phyloP scores from a whole-genome alignment of 2,888 invertebrate genomes.

The Auanema freiburgensis region DNA sequence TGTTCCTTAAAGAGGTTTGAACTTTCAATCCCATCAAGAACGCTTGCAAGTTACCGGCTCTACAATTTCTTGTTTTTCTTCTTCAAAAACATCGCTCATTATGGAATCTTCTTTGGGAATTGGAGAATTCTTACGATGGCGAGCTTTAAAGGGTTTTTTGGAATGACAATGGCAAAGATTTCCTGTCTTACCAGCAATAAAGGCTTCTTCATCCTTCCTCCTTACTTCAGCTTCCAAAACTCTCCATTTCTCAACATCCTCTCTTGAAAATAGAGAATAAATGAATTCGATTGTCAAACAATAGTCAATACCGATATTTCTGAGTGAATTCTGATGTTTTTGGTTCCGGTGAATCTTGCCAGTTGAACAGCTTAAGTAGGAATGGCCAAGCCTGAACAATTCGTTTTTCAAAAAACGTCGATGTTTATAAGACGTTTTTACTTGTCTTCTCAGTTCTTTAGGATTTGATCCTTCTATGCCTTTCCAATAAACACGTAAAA shows the following conservation, averaged over 20 bases:
- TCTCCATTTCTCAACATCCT: conserved; percentile 85
- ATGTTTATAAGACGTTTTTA: conserved; percentile 16
- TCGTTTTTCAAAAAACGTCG: conserved; percentile 18
- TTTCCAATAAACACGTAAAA: conserved; percentile 82
- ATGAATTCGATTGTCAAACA: neutral
- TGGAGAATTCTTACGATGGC: conserved; percentile 44
- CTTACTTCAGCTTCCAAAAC: conserved; percentile 89
- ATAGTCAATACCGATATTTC: conserved; percentile 30
- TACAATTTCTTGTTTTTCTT: conserved; percentile 15
- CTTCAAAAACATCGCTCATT: conserved; percentile 57
- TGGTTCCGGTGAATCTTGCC: conserved; percentile 50
- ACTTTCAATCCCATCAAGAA: conserved; percentile 1
- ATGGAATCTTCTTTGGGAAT: conserved; percentile 49
- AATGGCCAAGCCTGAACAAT: conserved; percentile 56
- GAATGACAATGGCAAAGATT: neutral
- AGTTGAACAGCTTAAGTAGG: conserved; percentile 54
- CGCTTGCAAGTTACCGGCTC: conserved; percentile 7
- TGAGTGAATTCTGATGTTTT: conserved; percentile 40
- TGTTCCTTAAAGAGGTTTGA: neutral
- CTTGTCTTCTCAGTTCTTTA: conserved; percentile 68
- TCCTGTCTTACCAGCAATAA: conserved; percentile 37
- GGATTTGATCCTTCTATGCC: conserved; percentile 73
- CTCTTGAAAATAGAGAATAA: conserved; percentile 1
- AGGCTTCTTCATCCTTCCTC: conserved; percentile 75
- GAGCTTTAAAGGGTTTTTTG: conserved; percentile 27